Conservation (phyloP, 2,888 invertebrate genomes). For the Chalcis sispes region DNA sequence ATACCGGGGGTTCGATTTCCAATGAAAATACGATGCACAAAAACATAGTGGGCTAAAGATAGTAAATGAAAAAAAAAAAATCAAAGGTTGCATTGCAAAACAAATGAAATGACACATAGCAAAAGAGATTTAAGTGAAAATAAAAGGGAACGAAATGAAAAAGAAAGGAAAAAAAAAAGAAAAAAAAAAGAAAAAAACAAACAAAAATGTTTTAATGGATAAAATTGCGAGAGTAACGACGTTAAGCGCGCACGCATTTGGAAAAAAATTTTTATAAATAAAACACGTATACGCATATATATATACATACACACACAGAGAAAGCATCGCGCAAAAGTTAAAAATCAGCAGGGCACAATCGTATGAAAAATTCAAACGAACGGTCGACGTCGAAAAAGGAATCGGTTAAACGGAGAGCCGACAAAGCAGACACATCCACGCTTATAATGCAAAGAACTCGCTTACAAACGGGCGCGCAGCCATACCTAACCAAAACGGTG, state of each 20-base stretch:
- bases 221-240: neutral
- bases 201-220: neutral
- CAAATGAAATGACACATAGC: slow-evolving; percentile 11
- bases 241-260: too few relatives aligned
- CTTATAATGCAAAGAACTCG: too few relatives aligned
- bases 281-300: neutral
- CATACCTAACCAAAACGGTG: too few relatives aligned
- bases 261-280: too few relatives aligned
- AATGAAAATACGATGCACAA: slow-evolving; percentile 6
- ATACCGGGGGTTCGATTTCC: slow-evolving; percentile 26
- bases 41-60: neutral
- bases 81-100: neutral
- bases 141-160: neutral
- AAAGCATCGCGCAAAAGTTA: neutral
- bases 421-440: too few relatives aligned
- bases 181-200: neutral
- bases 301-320: slow-evolving; percentile 7
- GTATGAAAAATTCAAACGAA: too few relatives aligned
- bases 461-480: too few relatives aligned
- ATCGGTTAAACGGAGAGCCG: too few relatives aligned
- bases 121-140: neutral
- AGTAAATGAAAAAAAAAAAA: neutral
- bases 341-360: too few relatives aligned
- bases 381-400: too few relatives aligned
- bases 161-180: neutral